These are phyloP conservation scores for Ictalurus furcatus DNA, from an alignment of 2,113 vertebrate genomes.

Conservation along the genomic window DNA sequence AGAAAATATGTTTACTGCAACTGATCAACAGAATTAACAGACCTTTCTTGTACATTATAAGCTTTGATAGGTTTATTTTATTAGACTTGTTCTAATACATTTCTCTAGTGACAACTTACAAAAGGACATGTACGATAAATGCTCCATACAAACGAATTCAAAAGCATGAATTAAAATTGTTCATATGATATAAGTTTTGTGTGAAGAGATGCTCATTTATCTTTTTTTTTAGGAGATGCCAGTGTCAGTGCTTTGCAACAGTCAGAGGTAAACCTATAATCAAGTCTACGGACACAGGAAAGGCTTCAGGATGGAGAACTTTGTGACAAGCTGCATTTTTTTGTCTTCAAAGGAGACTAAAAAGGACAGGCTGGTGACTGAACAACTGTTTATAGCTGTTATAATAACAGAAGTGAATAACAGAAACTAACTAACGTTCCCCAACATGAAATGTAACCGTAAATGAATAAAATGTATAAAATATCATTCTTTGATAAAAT, in stretches of 20 bases:
- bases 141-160: neutral
- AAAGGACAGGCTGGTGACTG: neutral
- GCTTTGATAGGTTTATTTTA: neutral
- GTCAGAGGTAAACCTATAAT: neutral
- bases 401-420: neutral
- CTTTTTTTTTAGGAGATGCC: neutral
- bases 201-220: neutral
- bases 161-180: neutral
- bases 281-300: neutral
- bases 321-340: neutral
- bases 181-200: neutral
- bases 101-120: neutral
- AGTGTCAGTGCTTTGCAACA: neutral
- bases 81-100: neutral
- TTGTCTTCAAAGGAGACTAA: neutral
- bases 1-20: neutral
- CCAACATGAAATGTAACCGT: neutral
- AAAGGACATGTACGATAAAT: neutral
- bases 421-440: neutral
- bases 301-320: neutral
- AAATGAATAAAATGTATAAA: neutral
- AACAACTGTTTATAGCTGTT: neutral
- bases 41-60: neutral
- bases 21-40: neutral
- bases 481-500: neutral